phyloP scores from a whole-genome alignment of 2,797 vertebrate genomes.

The Coranthus polyacanthus region DNA sequence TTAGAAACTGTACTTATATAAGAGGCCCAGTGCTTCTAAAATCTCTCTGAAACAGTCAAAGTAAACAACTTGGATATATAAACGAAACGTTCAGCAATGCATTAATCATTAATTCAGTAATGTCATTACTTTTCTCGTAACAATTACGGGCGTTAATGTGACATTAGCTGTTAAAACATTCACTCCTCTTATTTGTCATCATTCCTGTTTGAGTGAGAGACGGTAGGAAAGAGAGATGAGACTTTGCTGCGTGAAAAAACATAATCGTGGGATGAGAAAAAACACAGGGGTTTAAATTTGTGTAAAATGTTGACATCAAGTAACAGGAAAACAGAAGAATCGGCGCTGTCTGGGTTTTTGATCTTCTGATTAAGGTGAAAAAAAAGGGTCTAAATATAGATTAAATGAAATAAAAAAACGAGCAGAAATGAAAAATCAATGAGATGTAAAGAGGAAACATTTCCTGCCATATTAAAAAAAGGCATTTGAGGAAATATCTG shows the following conservation, averaged over 20 bases:
- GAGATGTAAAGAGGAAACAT: slow-evolving; percentile 11
- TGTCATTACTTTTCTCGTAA: slow-evolving; percentile 5
- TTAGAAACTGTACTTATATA: slow-evolving; percentile 13
- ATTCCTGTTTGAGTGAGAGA: background rate
- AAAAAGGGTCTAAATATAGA: background rate
- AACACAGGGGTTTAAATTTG: slow-evolving; percentile 2
- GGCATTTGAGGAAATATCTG: slow-evolving; percentile 11
- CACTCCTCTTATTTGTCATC: too few relatives aligned
- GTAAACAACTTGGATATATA: slow-evolving; percentile 44
- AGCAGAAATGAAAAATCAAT: slow-evolving; percentile 19
- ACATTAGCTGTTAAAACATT: too few relatives aligned
- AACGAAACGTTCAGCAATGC: slow-evolving; percentile 48
- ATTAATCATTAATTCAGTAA: slow-evolving; percentile 43
- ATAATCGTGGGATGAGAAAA: background rate
- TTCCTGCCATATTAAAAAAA: background rate
- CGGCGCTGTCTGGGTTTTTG: background rate
- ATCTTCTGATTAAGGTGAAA: slow-evolving; percentile 17
- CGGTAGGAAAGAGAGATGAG: background rate
- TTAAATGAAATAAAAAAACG: slow-evolving; percentile 13
- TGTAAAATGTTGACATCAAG: slow-evolving; percentile 5
- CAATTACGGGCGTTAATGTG: too few relatives aligned
- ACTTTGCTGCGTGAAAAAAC: background rate
- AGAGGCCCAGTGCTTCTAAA: slow-evolving; percentile 35
- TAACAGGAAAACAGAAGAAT: slow-evolving; percentile 5
- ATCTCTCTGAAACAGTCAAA: slow-evolving; percentile 54